phyloP scores from a whole-genome alignment of 2,888 invertebrate genomes.

The Heliconius hortense region DNA sequence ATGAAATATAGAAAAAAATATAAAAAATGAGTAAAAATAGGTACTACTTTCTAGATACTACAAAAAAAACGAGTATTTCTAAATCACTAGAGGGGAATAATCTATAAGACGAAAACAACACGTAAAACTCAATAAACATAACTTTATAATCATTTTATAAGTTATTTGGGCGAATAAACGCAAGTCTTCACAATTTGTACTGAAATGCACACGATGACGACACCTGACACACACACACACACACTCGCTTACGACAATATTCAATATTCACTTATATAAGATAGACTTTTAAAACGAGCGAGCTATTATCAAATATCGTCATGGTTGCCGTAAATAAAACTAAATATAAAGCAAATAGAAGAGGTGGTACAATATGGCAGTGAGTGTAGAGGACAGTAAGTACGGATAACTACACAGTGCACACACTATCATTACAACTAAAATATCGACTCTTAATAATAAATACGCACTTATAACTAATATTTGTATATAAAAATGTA shows the following conservation, averaged over 20 bases:
- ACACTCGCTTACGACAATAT: too few relatives aligned
- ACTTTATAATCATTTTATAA: constrained; percentile 6
- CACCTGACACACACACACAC: too few relatives aligned
- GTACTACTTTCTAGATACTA: not conserved
- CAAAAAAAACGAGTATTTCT: constrained; percentile 4
- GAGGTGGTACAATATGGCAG: not conserved
- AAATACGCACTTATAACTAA: constrained; percentile 5
- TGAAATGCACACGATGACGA: not conserved
- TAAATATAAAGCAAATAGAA: not conserved
- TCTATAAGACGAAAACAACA: constrained; percentile 8
- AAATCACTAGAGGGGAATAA: not conserved
- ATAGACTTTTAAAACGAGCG: too few relatives aligned
- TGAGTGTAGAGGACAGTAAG: not conserved
- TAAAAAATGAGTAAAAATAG: not conserved
- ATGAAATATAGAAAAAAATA: not conserved
- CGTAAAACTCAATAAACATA: constrained; percentile 21
- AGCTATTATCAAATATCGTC: too few relatives aligned
- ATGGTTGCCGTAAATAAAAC: constrained; percentile 11
- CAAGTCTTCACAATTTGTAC: constrained; percentile 31
- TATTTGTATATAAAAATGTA: not conserved
- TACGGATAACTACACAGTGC: not conserved
- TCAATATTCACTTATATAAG: too few relatives aligned
- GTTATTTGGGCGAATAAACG: constrained; percentile 15
- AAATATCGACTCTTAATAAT: constrained; percentile 1
- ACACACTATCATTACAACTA: not conserved